Percentiles rank a stretch among this genome's conserved stretches.
Evolutionary conservation across 2,113 vertebrate species (phyloP).

Genomic region (Redunca redunca): DNA sequence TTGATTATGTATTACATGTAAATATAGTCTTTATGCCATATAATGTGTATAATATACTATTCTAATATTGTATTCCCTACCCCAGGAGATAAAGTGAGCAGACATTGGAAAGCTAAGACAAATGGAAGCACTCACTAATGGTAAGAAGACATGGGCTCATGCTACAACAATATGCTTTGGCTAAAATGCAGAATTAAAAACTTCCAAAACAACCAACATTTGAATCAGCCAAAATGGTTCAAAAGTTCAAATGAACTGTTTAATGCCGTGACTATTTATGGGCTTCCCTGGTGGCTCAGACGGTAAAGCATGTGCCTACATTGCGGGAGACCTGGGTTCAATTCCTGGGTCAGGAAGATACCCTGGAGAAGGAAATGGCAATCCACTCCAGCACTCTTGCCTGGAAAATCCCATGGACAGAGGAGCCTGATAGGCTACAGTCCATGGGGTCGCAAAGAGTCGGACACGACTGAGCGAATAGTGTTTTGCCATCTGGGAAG

Average conservation of each 20-base stretch:
- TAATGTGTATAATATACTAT: neutral
- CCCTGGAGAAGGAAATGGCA: too few species aligned
- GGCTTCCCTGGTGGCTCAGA: neutral
- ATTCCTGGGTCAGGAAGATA: too few species aligned
- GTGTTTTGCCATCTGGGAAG: neutral
- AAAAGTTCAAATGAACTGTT: slow-evolving; percentile 47
- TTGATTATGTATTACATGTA: neutral
- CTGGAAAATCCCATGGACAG: too few species aligned
- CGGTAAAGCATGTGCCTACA: too few species aligned
- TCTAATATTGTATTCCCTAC: neutral
- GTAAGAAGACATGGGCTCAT: neutral
- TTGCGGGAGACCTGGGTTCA: too few species aligned
- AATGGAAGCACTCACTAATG: neutral
- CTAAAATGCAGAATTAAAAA: slow-evolving; percentile 38
- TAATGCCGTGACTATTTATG: slow-evolving; percentile 48
- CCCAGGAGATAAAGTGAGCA: neutral
- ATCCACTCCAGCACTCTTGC: too few species aligned
- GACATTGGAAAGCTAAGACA: neutral
- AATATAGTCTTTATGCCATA: neutral
- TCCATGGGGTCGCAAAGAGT: too few species aligned
- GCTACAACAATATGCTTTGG: slow-evolving; percentile 28
- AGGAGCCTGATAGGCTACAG: too few species aligned
- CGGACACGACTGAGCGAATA: too few species aligned
- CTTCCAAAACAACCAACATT: slow-evolving; percentile 42
- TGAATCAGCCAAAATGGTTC: slow-evolving; percentile 27